Evolutionary conservation across 2,797 vertebrate species (phyloP).

Genomic region (Girardinus metallicus): DNA sequence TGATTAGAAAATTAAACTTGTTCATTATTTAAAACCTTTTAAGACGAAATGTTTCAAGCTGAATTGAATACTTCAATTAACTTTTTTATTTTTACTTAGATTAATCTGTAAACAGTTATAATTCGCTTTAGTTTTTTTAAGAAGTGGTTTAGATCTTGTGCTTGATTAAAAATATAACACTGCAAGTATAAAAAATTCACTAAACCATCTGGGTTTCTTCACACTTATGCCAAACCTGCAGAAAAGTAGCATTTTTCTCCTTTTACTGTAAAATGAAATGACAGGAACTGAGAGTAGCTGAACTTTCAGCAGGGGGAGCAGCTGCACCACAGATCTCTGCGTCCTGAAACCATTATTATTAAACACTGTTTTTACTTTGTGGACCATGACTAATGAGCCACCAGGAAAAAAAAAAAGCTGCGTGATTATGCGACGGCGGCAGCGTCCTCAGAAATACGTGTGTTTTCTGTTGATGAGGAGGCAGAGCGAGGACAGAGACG

Average conservation of each 20-base stretch:
- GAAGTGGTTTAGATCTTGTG: not conserved
- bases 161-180: not conserved
- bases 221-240: not conserved
- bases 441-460: slow-evolving; percentile 65
- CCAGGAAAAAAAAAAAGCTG: not conserved
- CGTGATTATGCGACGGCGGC: not conserved
- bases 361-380: not conserved
- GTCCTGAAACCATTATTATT: slow-evolving; percentile 18
- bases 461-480: slow-evolving; percentile 90
- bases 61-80: not conserved
- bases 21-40: not conserved
- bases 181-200: not conserved
- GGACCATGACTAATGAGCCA: not conserved
- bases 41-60: not conserved
- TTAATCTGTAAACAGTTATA: not conserved
- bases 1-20: not conserved
- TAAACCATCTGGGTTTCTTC: not conserved
- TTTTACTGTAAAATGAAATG: not conserved
- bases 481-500: slow-evolving; percentile 88
- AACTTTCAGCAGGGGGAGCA: slow-evolving; percentile 28
- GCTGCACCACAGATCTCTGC: slow-evolving; percentile 8
- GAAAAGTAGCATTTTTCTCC: not conserved
- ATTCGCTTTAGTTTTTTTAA: not conserved
- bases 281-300: not conserved
- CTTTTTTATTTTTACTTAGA: not conserved